Base-by-base conservation (phyloP, 2,113 vertebrate species). In the Poecile atricapillus region DNA sequence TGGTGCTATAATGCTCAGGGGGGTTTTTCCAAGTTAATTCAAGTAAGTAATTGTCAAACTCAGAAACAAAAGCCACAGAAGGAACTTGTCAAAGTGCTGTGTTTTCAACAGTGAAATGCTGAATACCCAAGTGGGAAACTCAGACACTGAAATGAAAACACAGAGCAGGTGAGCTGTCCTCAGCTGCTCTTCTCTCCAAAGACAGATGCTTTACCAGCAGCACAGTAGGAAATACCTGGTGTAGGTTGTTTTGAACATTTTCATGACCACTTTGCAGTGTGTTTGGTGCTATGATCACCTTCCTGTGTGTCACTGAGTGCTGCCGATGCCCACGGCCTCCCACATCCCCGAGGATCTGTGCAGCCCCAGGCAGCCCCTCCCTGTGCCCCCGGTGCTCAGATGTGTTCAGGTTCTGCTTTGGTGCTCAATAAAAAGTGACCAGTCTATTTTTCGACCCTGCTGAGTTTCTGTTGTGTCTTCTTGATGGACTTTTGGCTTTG, bases 401-500 rank as follows among this genome's bases (percentile, higher is more conserved):
- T 3, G 0, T 23, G 31, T 35, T 11, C 89, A 59, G 76, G 88
- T 81, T 55, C 88, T 93, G 79, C 62, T 89, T 75, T 0, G 95
- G 96, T 96, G 96, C 95, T 97, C 88, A 97, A 97, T 96, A 96
- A 97, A 97, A 97, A 64, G 30, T 56, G 37, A 94, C 88, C 79
- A 25, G 35, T 86, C 23, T 92, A 2, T 94, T 95, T 95, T 92
- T 71, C 73, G 93, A 39, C 76, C 64, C 80, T 65, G 35, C 23
- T 3, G 58, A 3, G 44, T 78, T 86, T 83, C 79, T 2, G 3
- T 11, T 50, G 80, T 88, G 75, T 84, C 49, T 96, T 65, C 55
- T 78, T 92, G 47, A 27, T 2, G 1, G 7, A 0, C 0, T 4
- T 24, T 13, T n/a, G 20, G 30, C 44, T 89, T 64, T 2, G 4